Evolutionary conservation across 2,888 invertebrate species (phyloP).

Genomic region (Neuroscelio doddi): DNA sequence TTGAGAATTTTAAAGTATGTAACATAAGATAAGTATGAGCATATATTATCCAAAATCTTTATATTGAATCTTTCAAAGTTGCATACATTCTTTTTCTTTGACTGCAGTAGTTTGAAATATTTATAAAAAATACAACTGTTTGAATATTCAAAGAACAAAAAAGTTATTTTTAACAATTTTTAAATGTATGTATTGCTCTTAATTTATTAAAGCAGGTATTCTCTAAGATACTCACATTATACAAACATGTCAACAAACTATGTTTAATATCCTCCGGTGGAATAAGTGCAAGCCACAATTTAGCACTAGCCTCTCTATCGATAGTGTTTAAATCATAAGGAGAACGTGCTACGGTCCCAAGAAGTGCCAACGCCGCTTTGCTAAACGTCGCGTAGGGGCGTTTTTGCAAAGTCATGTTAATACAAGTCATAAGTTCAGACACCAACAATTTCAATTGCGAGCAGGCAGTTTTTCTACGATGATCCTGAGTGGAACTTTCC

Average conservation of each 20-base stretch:
- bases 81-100: no score
- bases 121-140: no score
- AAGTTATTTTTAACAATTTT: constrained; percentile 3
- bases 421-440: constrained; percentile 62
- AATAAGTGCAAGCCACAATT: constrained; percentile 64
- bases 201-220: constrained; percentile 7
- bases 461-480: constrained; percentile 51
- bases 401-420: constrained; percentile 61
- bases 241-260: constrained; percentile 64
- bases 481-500: constrained; percentile 31
- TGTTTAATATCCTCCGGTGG: constrained; percentile 64
- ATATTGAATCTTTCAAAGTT: no score
- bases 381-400: constrained; percentile 64
- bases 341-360: constrained; percentile 63
- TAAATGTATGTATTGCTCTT: neutral
- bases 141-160: no score
- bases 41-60: no score
- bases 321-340: constrained; percentile 60
- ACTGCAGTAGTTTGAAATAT: no score
- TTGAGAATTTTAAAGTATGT: no score
- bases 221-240: constrained; percentile 61
- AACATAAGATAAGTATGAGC: no score
- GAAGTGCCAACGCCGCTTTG: constrained; percentile 60
- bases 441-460: constrained; percentile 63
- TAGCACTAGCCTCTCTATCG: constrained; percentile 61